Percentiles rank a stretch among this genome's conserved stretches.
These are phyloP conservation scores for Heteromurus nitidus DNA, from an alignment of 2,888 invertebrate species.

Conservation along the genomic window DNA sequence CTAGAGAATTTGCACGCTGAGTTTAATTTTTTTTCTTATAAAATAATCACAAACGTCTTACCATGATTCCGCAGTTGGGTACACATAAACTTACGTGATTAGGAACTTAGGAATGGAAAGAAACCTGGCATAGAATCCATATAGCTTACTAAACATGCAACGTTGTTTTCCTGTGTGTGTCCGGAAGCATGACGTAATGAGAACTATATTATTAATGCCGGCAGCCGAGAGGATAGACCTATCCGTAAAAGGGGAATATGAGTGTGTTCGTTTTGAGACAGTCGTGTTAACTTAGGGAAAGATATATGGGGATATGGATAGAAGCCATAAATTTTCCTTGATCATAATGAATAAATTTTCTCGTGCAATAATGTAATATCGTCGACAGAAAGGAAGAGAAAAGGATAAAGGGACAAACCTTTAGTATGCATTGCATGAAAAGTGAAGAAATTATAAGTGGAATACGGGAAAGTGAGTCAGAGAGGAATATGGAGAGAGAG, in stretches of 20 bases:
- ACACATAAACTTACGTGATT: too few species aligned
- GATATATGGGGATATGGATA: constrained; percentile 49
- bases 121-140: too few species aligned
- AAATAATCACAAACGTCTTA: too few species aligned
- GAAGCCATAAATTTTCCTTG: constrained; percentile 69
- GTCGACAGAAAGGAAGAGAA: constrained; percentile 76
- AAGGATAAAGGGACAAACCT: constrained; percentile 74
- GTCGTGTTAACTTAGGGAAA: constrained; percentile 52
- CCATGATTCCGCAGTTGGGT: too few species aligned
- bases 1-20: too few species aligned
- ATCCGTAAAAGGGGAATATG: constrained; percentile 43
- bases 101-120: too few species aligned
- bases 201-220: constrained; percentile 38
- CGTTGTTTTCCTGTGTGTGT: not conserved
- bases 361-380: constrained; percentile 58
- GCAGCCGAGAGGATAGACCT: too few species aligned
- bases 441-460: constrained; percentile 54
- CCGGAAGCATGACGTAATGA: not conserved
- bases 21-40: too few species aligned
- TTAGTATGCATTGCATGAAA: constrained; percentile 56
- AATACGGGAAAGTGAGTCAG: constrained; percentile 29
- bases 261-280: constrained; percentile 34
- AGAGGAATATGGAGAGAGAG: constrained; percentile 25
- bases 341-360: constrained; percentile 72
- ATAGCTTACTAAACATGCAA: too few species aligned